Percentiles rank a stretch among this genome's conserved stretches.
These are phyloP conservation scores for Cantharis nigra DNA, from an alignment of 2,888 invertebrate genomes.

Conservation along the genomic window DNA sequence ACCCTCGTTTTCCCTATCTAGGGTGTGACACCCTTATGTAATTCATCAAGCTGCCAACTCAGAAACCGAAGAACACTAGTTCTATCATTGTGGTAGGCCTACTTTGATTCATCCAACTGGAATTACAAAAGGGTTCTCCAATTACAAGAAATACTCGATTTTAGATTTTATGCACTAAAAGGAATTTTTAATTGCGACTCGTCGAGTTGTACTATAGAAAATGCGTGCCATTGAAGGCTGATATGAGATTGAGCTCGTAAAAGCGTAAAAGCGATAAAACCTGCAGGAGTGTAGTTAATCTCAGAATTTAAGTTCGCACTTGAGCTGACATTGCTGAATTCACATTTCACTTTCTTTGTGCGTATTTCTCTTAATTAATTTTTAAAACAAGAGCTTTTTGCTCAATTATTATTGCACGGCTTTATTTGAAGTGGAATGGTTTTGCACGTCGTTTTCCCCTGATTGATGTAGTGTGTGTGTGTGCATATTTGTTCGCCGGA, in stretches of 20 bases:
- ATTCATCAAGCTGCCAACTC: constrained; percentile 33
- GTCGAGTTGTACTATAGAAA: background rate
- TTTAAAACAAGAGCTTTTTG: constrained; percentile 4
- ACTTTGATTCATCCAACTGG: constrained; percentile 15
- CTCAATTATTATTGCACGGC: background rate
- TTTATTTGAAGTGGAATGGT: background rate
- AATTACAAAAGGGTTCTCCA: constrained; percentile 2
- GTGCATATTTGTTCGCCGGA: constrained; percentile 14
- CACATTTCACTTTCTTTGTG: constrained; percentile 5
- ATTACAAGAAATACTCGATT: constrained; percentile 3
- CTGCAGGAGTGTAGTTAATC: background rate
- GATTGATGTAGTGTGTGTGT: constrained; percentile 10
- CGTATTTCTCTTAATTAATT: constrained; percentile 18
- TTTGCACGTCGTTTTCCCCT: constrained; percentile 1
- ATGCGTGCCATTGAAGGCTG: background rate
- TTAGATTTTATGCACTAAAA: background rate
- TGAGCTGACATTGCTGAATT: background rate
- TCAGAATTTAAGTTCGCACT: background rate
- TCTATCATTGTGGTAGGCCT: constrained; percentile 33
- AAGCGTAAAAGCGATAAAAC: background rate
- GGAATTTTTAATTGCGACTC: background rate
- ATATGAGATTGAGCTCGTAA: background rate
- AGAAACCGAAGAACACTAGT: constrained; percentile 34
- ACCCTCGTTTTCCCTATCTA: constrained; percentile 29
- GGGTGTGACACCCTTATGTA: constrained; percentile 32